phyloP scores from a whole-genome alignment of 1,140 invertebrate species.

The Drosophila willistoni region DNA sequence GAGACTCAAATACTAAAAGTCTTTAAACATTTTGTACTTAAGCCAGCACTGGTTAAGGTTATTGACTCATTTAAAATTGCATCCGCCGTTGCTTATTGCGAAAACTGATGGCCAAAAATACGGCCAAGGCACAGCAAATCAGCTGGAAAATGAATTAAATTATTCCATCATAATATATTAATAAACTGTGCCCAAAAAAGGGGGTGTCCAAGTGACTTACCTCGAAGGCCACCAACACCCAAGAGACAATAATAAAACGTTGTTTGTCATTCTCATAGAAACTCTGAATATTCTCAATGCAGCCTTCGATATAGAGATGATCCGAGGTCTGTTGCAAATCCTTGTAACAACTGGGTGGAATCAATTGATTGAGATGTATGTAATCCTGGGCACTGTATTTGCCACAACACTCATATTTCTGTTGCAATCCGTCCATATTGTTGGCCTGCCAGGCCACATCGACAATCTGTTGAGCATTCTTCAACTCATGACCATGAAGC shows the following conservation, averaged over 20 bases:
- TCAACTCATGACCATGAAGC: constrained; percentile 50
- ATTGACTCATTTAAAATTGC: constrained; percentile 65
- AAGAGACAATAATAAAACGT: constrained; percentile 64
- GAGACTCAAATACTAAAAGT: constrained; percentile 15
- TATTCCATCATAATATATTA: neutral
- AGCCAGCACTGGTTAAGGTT: constrained; percentile 13
- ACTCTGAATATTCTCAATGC: constrained; percentile 65
- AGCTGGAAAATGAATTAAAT: constrained; percentile 44
- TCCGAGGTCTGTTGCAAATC: constrained; percentile 48
- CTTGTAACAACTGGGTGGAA: constrained; percentile 71
- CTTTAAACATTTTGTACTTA: constrained; percentile 55
- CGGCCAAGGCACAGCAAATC: constrained; percentile 60
- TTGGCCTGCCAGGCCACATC: constrained; percentile 73
- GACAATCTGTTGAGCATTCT: constrained; percentile 58
- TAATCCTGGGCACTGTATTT: constrained; percentile 73
- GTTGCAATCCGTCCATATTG: constrained; percentile 71
- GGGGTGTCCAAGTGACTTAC: constrained; percentile 35
- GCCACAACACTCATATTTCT: constrained; percentile 71
- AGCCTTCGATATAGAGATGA: constrained; percentile 61
- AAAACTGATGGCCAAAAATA: constrained; percentile 73
- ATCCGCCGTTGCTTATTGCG: constrained; percentile 77
- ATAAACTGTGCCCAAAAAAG: neutral
- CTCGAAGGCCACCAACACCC: constrained; percentile 70
- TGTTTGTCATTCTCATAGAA: constrained; percentile 66
- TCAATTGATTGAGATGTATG: constrained; percentile 52